Evolutionary conservation across 1,140 invertebrate genomes (phyloP).

Genomic region (Drosophila rufa): DNA sequence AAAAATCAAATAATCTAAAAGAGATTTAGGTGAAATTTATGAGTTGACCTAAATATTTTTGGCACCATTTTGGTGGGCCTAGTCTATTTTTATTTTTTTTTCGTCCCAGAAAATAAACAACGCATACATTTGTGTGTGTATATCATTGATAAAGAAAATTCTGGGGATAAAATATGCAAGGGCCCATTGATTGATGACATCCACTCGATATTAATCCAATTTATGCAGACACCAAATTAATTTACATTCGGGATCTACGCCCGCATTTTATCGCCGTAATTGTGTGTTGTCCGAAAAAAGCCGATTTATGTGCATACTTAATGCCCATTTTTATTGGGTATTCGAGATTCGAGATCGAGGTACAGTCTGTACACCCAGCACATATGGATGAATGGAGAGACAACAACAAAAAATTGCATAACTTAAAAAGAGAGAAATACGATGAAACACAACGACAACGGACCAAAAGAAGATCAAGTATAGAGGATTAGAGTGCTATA

Average conservation of each 20-base stretch:
- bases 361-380: slow-evolving; percentile 40
- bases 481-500: slow-evolving; percentile 60
- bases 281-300: slow-evolving; percentile 17
- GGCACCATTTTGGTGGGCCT: neutral
- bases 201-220: slow-evolving; percentile 30
- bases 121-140: slow-evolving; percentile 21
- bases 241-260: slow-evolving; percentile 42
- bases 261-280: slow-evolving; percentile 31
- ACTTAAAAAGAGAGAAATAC: slow-evolving; percentile 34
- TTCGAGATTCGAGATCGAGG: slow-evolving; percentile 13
- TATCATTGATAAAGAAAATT: slow-evolving; percentile 37
- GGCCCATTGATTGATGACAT: slow-evolving; percentile 28
- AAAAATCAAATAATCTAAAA: slow-evolving; percentile 2
- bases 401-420: slow-evolving; percentile 52
- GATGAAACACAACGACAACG: slow-evolving; percentile 25
- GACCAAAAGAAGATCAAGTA: slow-evolving; percentile 55
- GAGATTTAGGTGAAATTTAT: slow-evolving; percentile 8
- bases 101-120: slow-evolving; percentile 28
- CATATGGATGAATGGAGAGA: slow-evolving; percentile 13
- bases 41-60: slow-evolving; percentile 43
- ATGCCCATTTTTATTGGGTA: slow-evolving; percentile 33
- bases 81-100: slow-evolving; percentile 38
- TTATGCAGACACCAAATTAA: slow-evolving; percentile 32
- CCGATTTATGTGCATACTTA: slow-evolving; percentile 37
- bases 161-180: slow-evolving; percentile 26